Evolutionary conservation across 2,888 invertebrate species (phyloP), one percentile per base, ranked within the genome.

Genomic region (Scotopteryx bipunctaria): DNA sequence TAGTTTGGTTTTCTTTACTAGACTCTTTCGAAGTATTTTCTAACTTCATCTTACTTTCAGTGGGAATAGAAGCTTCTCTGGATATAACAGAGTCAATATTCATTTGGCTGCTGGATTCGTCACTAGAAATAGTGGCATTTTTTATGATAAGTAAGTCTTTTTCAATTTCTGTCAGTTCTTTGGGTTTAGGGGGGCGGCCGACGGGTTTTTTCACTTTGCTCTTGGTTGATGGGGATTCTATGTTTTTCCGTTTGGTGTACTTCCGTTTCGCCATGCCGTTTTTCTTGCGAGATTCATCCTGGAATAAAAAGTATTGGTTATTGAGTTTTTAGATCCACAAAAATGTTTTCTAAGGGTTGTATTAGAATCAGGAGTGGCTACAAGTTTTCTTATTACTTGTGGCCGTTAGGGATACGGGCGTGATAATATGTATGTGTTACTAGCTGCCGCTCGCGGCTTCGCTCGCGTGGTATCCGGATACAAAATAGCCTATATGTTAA

Each of bases 81-180:
- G 9, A 32, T 15, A 47, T 13, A 5, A 41, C 41, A 35, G 38
- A 40, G 37, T 47, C 47, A 27, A 15, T 15, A 47, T 47, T 47
- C 5, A 14, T 46, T 47, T 42, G 55, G 9, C 73, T 76, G 49
- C 74, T 59, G 74, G 25, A 70, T 16, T 88, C 86, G 32, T 86
- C 84, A 13, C 82, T 87, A 0, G 84, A 82, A 0, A 80, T 83
- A 0, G 84, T 83, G 0, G 89, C 91, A 13, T 71, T 87, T 42
- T 80, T 81, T 1, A 91, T 91, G 0, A 89, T 88, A 0, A 88
- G 56, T 0, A 90, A 63, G 51, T 90, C 90, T 50, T 88, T 87
- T 42, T 90, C 90, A 0, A 90, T 85, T 16, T 89, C 89, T 0
- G 86, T 84, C 0, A 89, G 62, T 43, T 87, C 85, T 55, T 73